Percentiles rank a stretch among this genome's conserved stretches.
phyloP scores from a whole-genome alignment of 2,113 vertebrate genomes.

The Nansenia antarctica region DNA sequence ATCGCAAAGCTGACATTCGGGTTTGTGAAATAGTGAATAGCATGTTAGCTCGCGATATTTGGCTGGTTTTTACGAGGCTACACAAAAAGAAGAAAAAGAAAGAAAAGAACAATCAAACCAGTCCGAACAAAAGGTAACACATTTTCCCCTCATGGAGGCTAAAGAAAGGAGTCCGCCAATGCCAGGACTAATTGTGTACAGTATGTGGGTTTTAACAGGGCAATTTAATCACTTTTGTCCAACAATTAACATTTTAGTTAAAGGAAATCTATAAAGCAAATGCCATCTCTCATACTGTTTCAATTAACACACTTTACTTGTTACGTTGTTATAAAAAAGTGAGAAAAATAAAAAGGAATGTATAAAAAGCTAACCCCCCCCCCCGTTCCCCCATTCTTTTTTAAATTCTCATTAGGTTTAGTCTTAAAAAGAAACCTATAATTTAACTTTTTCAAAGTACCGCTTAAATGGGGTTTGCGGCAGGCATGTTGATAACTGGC shows the following conservation, averaged over 20 bases:
- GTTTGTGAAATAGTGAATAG: too few relatives aligned
- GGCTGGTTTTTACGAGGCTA: too few relatives aligned
- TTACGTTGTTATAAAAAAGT: conserved; percentile 35
- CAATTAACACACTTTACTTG: conserved; percentile 50
- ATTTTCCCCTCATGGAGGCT: conserved; percentile 17
- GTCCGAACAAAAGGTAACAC: conserved; percentile 39
- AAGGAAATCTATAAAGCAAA: conserved; percentile 65
- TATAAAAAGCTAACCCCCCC: conserved; percentile 17
- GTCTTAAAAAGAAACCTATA: conserved; percentile 44
- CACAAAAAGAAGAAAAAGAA: conserved; percentile 18
- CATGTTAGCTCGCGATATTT: too few relatives aligned
- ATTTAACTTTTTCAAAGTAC: conserved; percentile 41
- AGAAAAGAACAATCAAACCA: conserved; percentile 31
- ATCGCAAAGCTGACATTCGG: too few relatives aligned
- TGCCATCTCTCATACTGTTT: conserved; percentile 59
- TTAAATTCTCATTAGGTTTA: conserved; percentile 49
- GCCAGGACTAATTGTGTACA: conserved; percentile 39
- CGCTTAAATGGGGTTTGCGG: conserved; percentile 29
- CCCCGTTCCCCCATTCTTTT: conserved; percentile 8
- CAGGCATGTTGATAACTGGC: conserved; percentile 8
- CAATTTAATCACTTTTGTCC: conserved; percentile 51
- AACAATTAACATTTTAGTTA: conserved; percentile 56
- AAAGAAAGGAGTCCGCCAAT: conserved; percentile 44
- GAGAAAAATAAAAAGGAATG: conserved; percentile 41
- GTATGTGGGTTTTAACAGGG: conserved; percentile 51